Conservation (phyloP, 2,888 invertebrate species). For the Zelleria hepariella region DNA sequence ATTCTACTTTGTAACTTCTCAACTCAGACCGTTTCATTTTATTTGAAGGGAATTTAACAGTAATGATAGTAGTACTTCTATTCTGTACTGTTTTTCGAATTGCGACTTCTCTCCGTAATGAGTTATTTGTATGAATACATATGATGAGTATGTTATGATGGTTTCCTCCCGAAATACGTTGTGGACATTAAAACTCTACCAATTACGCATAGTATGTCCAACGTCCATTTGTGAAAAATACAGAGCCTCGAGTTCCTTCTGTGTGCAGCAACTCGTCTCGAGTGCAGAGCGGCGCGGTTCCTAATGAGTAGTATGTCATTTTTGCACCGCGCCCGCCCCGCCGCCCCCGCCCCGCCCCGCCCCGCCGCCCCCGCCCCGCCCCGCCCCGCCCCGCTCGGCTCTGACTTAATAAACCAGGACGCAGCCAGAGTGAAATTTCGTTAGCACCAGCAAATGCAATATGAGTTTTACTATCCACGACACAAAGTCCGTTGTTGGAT, state of each 20-base stretch:
- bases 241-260: not conserved
- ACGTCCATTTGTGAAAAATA: not conserved
- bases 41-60: too few species aligned
- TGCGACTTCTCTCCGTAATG: too few species aligned
- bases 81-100: too few species aligned
- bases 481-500: not conserved
- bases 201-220: too few species aligned
- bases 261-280: not conserved
- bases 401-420: not conserved
- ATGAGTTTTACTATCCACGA: not conserved
- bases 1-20: too few species aligned
- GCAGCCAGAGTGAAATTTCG: not conserved
- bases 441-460: not conserved
- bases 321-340: not conserved
- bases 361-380: not conserved
- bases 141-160: too few species aligned
- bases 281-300: not conserved
- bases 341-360: not conserved
- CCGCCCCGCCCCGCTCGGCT: not conserved
- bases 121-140: too few species aligned
- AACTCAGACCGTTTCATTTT: too few species aligned
- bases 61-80: too few species aligned
- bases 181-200: too few species aligned
- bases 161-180: too few species aligned
- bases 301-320: conserved; percentile 1